Conservation (phyloP, 2,113 vertebrate genomes). For the Notothenia rossii region DNA sequence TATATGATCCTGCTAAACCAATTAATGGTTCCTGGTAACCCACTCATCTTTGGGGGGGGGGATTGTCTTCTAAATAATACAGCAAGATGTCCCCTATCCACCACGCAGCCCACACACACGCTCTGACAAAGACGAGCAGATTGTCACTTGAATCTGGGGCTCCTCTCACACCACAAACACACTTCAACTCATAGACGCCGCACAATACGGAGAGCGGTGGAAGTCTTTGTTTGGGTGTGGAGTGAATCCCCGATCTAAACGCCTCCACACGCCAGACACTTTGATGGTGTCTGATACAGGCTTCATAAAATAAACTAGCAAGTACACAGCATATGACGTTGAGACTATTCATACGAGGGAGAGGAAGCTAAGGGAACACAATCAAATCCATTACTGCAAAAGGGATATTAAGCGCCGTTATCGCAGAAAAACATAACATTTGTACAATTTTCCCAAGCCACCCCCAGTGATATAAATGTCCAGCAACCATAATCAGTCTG, state of each 20-base stretch:
- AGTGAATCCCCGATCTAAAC: slow-evolving; percentile 70
- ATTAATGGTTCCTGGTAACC: slow-evolving; percentile 84
- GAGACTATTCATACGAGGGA: slow-evolving; percentile 52
- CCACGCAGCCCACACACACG: slow-evolving; percentile 69
- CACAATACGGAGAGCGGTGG: slow-evolving; percentile 62
- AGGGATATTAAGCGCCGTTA: slow-evolving; percentile 71
- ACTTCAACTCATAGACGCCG: slow-evolving; percentile 61
- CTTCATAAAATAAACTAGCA: slow-evolving; percentile 64
- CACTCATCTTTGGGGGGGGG: slow-evolving; percentile 77
- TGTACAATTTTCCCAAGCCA: slow-evolving; percentile 72
- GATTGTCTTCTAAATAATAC: slow-evolving; percentile 82
- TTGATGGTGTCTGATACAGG: slow-evolving; percentile 60
- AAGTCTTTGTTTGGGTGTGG: slow-evolving; percentile 75
- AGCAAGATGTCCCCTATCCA: slow-evolving; percentile 75
- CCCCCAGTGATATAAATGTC: slow-evolving; percentile 80
- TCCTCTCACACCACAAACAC: slow-evolving; percentile 63
- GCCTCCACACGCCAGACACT: slow-evolving; percentile 61
- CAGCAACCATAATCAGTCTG: slow-evolving; percentile 80
- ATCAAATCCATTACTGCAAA: slow-evolving; percentile 70
- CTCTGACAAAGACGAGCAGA: slow-evolving; percentile 65
- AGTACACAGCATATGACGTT: slow-evolving; percentile 38
- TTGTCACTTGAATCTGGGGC: slow-evolving; percentile 73
- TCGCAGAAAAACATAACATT: slow-evolving; percentile 76
- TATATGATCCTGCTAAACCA: slow-evolving; percentile 82
- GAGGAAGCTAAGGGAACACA: slow-evolving; percentile 59